Conservation (phyloP, 2,888 invertebrate genomes). For the Schizotus pectinicornis region DNA sequence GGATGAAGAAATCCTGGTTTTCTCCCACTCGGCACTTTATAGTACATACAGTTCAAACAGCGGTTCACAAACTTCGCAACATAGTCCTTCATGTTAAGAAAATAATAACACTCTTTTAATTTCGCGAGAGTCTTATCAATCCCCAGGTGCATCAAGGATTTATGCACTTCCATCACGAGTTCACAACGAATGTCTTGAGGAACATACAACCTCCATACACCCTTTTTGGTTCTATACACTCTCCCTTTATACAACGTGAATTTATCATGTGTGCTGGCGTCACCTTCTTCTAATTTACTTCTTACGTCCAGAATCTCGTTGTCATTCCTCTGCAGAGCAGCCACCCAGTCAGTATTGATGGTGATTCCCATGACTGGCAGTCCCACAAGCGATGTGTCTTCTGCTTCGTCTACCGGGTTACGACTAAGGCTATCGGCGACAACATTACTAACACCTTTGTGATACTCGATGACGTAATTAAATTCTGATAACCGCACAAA, state of each 20-base stretch:
- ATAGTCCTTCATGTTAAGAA: too few relatives aligned
- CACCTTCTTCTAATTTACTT: too few relatives aligned
- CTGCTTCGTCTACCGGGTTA: constrained; percentile 18
- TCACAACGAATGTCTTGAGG: constrained; percentile 19
- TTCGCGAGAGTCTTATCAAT: too few relatives aligned
- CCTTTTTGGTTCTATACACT: constrained; percentile 25
- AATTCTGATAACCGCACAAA: constrained; percentile 30
- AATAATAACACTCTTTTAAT: too few relatives aligned
- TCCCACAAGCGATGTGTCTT: constrained; percentile 22
- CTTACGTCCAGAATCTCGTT: too few relatives aligned
- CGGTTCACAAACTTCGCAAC: too few relatives aligned
- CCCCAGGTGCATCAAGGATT: too few relatives aligned
- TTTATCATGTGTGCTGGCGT: background rate
- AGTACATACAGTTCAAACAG: too few relatives aligned
- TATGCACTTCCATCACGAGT: too few relatives aligned
- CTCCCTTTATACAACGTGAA: constrained; percentile 22
- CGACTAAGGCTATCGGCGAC: constrained; percentile 27
- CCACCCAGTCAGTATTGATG: constrained; percentile 31
- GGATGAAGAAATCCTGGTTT: too few relatives aligned
- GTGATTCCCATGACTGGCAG: constrained; percentile 26
- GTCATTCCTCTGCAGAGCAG: constrained; percentile 24
- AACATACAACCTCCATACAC: constrained; percentile 21
- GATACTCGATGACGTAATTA: constrained; percentile 28
- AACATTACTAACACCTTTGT: constrained; percentile 22
- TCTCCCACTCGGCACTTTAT: too few relatives aligned